Evolutionary conservation across 2,888 invertebrate species (phyloP).

Genomic region (Epistrophella euchroma): DNA sequence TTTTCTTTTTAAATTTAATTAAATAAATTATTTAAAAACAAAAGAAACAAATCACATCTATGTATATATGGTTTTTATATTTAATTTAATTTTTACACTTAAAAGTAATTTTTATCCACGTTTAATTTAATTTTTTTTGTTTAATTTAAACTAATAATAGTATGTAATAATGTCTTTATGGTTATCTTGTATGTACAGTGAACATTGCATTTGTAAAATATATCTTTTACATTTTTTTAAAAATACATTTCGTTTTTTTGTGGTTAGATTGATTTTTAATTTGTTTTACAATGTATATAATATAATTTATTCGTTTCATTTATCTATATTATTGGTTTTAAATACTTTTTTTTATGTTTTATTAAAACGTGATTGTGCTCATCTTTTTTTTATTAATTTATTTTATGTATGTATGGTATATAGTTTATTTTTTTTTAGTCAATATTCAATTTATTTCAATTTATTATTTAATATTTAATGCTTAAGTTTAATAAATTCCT

Average conservation of each 20-base stretch:
- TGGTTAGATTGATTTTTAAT: conserved; percentile 49
- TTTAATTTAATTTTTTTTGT: conserved; percentile 32
- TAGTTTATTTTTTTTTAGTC: conserved; percentile 66
- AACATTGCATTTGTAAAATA: conserved; percentile 73
- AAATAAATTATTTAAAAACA: conserved; percentile 28
- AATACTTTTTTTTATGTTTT: conserved; percentile 71
- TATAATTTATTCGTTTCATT: conserved; percentile 74
- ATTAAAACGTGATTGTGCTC: conserved; percentile 83
- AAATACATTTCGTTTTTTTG: conserved; percentile 69
- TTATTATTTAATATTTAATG: conserved; percentile 58
- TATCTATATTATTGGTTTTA: conserved; percentile 76
- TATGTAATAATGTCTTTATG: conserved; percentile 29
- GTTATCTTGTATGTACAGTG: conserved; percentile 58
- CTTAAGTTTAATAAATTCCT: conserved; percentile 77
- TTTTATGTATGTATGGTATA: conserved; percentile 62
- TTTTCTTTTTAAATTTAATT: conserved; percentile 21
- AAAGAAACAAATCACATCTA: conserved; percentile 67
- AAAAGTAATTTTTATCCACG: conserved; percentile 32
- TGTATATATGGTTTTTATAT: conserved; percentile 21
- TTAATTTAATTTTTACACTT: conserved; percentile 49
- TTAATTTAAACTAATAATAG: conserved; percentile 20
- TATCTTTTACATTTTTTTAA: conserved; percentile 49
- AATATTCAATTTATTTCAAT: conserved; percentile 52
- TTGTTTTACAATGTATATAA: conserved; percentile 62
- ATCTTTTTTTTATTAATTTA: conserved; percentile 79